A percentile compares a stretch with the other conserved stretches of the same genome.
Evolutionary conservation across 2,888 invertebrate genomes (phyloP).

Genomic region (Drosophila falleni): DNA sequence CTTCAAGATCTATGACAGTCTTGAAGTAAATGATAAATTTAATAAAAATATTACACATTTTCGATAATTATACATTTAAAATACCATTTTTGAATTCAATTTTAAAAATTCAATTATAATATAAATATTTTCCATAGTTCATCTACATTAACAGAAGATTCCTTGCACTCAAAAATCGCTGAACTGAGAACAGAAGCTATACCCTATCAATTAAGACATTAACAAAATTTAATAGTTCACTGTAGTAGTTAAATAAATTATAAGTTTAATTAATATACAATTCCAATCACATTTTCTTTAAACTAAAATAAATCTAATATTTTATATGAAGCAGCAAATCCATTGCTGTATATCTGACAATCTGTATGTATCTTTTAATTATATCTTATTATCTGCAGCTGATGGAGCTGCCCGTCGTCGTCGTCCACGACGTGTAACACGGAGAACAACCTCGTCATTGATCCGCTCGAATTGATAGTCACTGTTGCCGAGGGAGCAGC

Average conservation of each 20-base stretch:
- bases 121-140: neutral
- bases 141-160: neutral
- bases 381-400: neutral
- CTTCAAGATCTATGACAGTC: too few relatives aligned
- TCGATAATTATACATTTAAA: neutral
- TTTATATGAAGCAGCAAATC: neutral
- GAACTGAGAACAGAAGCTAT: neutral
- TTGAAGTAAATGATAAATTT: too few relatives aligned
- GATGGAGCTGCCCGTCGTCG: slow-evolving; percentile 19
- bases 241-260: neutral
- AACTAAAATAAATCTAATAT: neutral
- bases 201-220: neutral
- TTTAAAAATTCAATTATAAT: neutral
- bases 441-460: slow-evolving; percentile 77
- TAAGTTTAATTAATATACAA: neutral
- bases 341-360: neutral
- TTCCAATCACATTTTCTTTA: slow-evolving; percentile 3
- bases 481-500: slow-evolving; percentile 77
- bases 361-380: neutral
- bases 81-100: neutral
- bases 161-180: neutral
- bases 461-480: slow-evolving; percentile 82
- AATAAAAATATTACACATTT: neutral
- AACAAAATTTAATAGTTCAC: neutral
- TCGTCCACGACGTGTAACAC: slow-evolving; percentile 67